Evolutionary conservation across 2,888 invertebrate genomes (phyloP), one percentile per base, ranked within the genome.

Genomic region (Odontocolon sp.): DNA sequence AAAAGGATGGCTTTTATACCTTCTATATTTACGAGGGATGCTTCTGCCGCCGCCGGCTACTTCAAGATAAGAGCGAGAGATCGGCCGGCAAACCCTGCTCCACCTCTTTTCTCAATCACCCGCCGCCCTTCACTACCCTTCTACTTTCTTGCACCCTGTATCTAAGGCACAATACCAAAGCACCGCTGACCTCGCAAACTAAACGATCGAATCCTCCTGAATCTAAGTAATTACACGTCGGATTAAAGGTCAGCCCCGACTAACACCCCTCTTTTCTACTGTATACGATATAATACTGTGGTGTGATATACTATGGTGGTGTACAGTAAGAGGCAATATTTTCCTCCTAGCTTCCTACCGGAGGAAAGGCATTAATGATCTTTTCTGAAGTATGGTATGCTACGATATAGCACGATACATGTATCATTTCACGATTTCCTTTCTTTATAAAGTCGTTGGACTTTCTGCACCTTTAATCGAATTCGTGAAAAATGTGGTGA

Each of bases 21-120:
- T 86, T 83, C 85, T 86, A 87, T 88, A 88, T 88, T 87, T 87
- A 87, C 86, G 86, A 87, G 86, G 83, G 84, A 87, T 87, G 87
- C 87, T 88, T 87, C 85, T 85, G 84, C 82, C 83, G 81, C 78
- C 82, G 83, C 80, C 82, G 83, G 84, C 83, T 86, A 85, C 81
- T 82, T 81, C 78, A 81, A 82, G 87, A 88, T 88, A 88, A 88
- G 87, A 86, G 84, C 21, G 4, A 45, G 31, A 42, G 16, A 47
- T 84, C 79, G 77, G 67, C 81, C 81, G 66, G 64, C 45, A 33
- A 57, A 64, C 56, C 59, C 66, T 69, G 31, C 50, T 59, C 42
- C 21, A 69, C 64, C 45, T 69, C 33, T n/a, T 69, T 47, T 56
- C 26, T 38, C 23, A 8, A 63, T 66, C 38, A 21, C 64, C 50